phyloP scores from a whole-genome alignment of 2,113 vertebrate genomes.

The Lathamus discolor region DNA sequence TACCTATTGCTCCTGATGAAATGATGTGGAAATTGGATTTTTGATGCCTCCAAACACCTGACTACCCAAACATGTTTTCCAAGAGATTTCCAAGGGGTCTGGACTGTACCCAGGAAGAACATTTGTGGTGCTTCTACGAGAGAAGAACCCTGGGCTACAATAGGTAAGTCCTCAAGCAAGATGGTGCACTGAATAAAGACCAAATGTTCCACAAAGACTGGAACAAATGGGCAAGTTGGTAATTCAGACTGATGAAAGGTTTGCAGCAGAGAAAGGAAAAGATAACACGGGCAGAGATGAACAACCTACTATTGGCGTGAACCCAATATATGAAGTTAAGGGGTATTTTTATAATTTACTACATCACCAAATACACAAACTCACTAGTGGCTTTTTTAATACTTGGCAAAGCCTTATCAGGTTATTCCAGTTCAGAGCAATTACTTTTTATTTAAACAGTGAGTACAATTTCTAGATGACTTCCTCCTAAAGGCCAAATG shows the following conservation, averaged over 20 bases:
- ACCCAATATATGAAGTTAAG: neutral
- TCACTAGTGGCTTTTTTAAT: neutral
- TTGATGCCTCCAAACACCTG: neutral
- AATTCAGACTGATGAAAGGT: neutral
- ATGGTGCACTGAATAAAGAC: neutral
- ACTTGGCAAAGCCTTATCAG: neutral
- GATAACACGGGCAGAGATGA: neutral
- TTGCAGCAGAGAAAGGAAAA: neutral
- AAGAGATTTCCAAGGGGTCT: neutral
- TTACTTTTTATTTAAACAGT: neutral
- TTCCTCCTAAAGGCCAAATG: conserved; percentile 13
- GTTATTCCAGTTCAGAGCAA: neutral
- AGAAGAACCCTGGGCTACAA: neutral
- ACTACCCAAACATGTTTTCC: neutral
- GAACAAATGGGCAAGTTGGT: neutral
- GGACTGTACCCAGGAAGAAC: neutral
- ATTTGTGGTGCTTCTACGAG: neutral
- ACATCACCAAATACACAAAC: neutral
- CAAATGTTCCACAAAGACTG: neutral
- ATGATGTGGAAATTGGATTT: neutral
- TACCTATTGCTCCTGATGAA: neutral
- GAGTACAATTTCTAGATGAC: neutral
- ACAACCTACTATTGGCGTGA: neutral
- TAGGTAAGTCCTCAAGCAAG: neutral
- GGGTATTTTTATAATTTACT: neutral